These are phyloP conservation scores for Antennarius striatus DNA, from an alignment of 2,113 vertebrate species.

Conservation along the genomic window DNA sequence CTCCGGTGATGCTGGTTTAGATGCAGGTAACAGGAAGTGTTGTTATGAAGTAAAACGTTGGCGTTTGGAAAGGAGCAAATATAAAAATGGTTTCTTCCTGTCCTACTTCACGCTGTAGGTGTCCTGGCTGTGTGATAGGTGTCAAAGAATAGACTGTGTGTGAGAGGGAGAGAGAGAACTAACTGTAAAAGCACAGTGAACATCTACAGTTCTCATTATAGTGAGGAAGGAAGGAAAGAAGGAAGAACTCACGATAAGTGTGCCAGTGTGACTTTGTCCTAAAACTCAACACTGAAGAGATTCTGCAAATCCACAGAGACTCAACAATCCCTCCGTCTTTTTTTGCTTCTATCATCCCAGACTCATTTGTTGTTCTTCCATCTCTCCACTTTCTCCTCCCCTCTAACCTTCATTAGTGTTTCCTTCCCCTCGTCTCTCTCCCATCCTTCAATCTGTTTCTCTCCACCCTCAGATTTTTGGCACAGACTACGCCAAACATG, in stretches of 20 bases:
- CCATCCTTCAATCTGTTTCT: constrained; percentile 35
- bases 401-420: constrained; percentile 37
- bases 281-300: constrained; percentile 58
- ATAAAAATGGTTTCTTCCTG: constrained; percentile 28
- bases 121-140: constrained; percentile 50
- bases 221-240: constrained; percentile 26
- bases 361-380: constrained; percentile 42
- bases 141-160: constrained; percentile 41
- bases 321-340: constrained; percentile 43
- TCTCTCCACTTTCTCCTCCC: constrained; percentile 45
- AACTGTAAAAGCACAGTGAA: constrained; percentile 41
- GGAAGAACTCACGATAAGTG: constrained; percentile 52
- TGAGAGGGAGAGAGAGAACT: constrained; percentile 24
- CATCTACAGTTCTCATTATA: constrained; percentile 58
- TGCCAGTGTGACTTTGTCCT: constrained; percentile 75
- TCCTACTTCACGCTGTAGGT: constrained; percentile 38
- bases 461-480: constrained; percentile 31
- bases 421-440: constrained; percentile 24
- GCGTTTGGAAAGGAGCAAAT: background rate
- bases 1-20: background rate
- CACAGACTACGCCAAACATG: constrained; percentile 16
- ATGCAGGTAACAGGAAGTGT: constrained; percentile 5
- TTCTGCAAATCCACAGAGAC: constrained; percentile 67
- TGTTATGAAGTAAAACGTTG: constrained; percentile 1
- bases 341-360: constrained; percentile 42